Base-by-base conservation (phyloP, 1,140 invertebrate genomes). In the Diabrotica virgifera region DNA sequence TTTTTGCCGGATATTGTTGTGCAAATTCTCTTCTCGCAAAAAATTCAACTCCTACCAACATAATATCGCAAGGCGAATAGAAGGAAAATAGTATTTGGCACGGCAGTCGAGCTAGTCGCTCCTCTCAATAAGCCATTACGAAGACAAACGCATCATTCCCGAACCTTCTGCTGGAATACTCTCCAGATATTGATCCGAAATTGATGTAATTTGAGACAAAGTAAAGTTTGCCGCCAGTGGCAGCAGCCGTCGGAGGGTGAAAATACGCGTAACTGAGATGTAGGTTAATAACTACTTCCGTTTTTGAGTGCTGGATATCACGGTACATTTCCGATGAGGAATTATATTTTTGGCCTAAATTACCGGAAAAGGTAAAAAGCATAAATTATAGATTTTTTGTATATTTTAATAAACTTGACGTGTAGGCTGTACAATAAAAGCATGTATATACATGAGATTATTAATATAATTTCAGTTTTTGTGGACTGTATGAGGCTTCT, bases 171-270 rank as follows among this genome's bases (percentile, higher is more conserved):
- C 51, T 54, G 60, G 52, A 35, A 62, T 13, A 36, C 60, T 54
- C 53, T 55, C 36, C 52, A 54, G 60, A 62, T 62, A 62, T 62
- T 53, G 60, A 62, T 62, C 60, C 52, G 14, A 35, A 54, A 62
- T 62, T 62, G 60, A 62, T 62, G 60, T 52, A 62, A 62, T 62
- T 62, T 54, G 60, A 62, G 60, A 62, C 60, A 54, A 50, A 40
- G 52, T 62, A 38, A 62, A 54, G 52, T 54, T 62, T 62, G 13
- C 36, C n/a, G 14, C 37, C 38, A 59, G 58, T 59, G 58, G 37
- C 38, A 46, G 40, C 40, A 46, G 6, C 40, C 24, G 6, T 10
- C 8, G 40, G 40, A 46, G 40, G 40, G n/a, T 46, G n/a, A n/a
- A n/a, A 46, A 46, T 46, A 46, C 8, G n/a, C 40, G 40, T 46